Evolutionary conservation across 92 coral and sea anemone genomes (phyloP).

Genomic region (Pocillopora meandrina): DNA sequence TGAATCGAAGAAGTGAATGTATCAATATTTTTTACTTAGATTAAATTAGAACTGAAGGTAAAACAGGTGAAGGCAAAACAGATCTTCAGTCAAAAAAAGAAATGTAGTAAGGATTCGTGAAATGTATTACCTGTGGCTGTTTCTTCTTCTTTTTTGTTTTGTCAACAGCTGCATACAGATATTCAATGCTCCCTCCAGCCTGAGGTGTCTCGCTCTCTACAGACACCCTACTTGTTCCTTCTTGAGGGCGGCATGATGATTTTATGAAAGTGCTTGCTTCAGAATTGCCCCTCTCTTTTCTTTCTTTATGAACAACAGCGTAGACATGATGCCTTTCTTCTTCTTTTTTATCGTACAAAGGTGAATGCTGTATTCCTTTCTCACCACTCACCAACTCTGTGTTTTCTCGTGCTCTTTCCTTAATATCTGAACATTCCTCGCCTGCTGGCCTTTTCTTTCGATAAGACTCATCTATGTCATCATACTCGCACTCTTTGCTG

Average conservation of each 20-base stretch:
- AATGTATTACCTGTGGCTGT: no score
- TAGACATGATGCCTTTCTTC: not conserved
- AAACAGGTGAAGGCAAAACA: no score
- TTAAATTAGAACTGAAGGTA: no score
- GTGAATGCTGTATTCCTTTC: not conserved
- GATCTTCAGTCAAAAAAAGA: no score
- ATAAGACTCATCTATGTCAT: not conserved
- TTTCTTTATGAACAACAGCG: not conserved
- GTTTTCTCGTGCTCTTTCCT: not conserved
- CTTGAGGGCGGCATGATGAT: not conserved
- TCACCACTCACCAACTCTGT: not conserved
- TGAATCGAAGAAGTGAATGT: no score
- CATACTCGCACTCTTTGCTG: not conserved
- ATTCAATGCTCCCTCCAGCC: no score
- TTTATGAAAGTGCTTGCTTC: not conserved
- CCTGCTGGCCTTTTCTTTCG: not conserved
- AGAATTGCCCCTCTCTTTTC: not conserved
- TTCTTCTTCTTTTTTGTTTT: no score
- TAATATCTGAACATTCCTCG: not conserved
- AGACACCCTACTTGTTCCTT: no score
- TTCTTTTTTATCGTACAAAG: not conserved
- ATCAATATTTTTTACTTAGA: no score
- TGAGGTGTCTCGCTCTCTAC: no score
- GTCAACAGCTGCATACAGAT: no score
- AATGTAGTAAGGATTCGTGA: no score